phyloP scores from a whole-genome alignment of 2,888 invertebrate genomes.

The Cremastinae sp. region DNA sequence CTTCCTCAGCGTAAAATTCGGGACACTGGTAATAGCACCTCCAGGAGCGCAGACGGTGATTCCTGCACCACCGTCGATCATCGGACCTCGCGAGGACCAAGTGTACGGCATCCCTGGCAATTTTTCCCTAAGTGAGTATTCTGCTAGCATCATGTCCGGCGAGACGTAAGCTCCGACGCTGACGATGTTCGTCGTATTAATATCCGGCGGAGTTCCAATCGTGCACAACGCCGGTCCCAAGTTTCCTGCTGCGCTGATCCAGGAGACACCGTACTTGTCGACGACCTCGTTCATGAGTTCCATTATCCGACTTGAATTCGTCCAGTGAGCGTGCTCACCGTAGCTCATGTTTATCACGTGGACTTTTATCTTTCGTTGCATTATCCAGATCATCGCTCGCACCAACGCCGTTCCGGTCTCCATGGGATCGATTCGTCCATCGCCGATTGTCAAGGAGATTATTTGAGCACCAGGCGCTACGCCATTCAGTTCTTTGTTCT shows the following conservation, averaged over 20 bases:
- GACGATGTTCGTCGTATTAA: conserved; percentile 90
- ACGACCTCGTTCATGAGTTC: conserved; percentile 93
- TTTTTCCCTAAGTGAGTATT: conserved; percentile 94
- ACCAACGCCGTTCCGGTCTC: conserved; percentile 97
- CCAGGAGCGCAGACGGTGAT: conserved; percentile 96
- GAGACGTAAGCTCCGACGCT: conserved; percentile 98
- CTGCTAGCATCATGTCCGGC: conserved; percentile 98
- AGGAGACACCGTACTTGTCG: conserved; percentile 94
- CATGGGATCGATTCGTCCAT: conserved; percentile 95
- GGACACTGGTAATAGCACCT: conserved; percentile 96
- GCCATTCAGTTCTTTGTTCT: conserved; percentile 93
- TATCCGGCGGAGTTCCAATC: conserved; percentile 93
- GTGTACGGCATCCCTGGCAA: conserved; percentile 93
- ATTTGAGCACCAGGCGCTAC: conserved; percentile 98
- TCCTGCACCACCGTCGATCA: conserved; percentile 93
- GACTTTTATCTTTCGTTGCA: conserved; percentile 85
- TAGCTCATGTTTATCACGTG: conserved; percentile 99
- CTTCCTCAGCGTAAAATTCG: conserved; percentile 90
- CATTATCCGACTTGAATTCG: conserved; percentile 92
- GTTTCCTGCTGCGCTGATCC: conserved; percentile 97
- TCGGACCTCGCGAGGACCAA: conserved; percentile 94
- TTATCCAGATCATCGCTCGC: conserved; percentile 93
- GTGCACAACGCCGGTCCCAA: conserved; percentile 95
- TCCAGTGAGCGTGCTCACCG: conserved; percentile 96
- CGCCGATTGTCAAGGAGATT: conserved; percentile 96